phyloP scores from a whole-genome alignment of 2,113 vertebrate genomes.

The Rafetus swinhoei region DNA sequence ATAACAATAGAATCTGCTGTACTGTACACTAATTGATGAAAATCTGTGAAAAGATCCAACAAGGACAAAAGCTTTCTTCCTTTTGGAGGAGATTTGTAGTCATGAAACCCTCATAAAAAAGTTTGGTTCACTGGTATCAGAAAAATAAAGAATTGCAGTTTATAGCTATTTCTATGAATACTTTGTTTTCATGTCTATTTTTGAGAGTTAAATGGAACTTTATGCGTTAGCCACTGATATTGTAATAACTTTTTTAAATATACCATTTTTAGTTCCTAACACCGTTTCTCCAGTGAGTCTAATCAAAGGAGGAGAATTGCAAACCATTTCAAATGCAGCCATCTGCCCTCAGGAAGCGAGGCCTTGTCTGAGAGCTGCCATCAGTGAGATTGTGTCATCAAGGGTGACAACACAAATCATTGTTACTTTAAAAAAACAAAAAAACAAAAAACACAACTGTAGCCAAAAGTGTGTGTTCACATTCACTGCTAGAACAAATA shows the following conservation, averaged over 20 bases:
- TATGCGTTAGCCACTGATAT: conserved; percentile 50
- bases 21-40: not conserved
- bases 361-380: not conserved
- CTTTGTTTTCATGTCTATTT: conserved; percentile 65
- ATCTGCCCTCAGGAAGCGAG: not conserved
- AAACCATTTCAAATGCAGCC: not conserved
- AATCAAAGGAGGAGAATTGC: not conserved
- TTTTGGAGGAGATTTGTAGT: not conserved
- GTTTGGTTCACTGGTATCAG: conserved; percentile 13
- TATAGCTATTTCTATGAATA: conserved; percentile 73
- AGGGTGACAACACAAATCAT: not conserved
- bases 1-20: not conserved
- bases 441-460: too few relatives aligned
- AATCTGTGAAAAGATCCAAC: not conserved
- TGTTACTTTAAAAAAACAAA: not conserved
- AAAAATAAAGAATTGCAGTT: conserved; percentile 39
- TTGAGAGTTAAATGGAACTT: conserved; percentile 69
- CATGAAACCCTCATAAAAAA: conserved; percentile 67
- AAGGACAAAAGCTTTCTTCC: not conserved
- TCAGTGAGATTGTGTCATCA: not conserved
- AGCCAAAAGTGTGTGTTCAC: not conserved
- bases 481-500: conserved; percentile 13
- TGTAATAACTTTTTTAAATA: conserved; percentile 47
- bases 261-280: not conserved
- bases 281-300: conserved; percentile 13